Conservation (phyloP, 1,140 invertebrate species). For the Aricia agestis region DNA sequence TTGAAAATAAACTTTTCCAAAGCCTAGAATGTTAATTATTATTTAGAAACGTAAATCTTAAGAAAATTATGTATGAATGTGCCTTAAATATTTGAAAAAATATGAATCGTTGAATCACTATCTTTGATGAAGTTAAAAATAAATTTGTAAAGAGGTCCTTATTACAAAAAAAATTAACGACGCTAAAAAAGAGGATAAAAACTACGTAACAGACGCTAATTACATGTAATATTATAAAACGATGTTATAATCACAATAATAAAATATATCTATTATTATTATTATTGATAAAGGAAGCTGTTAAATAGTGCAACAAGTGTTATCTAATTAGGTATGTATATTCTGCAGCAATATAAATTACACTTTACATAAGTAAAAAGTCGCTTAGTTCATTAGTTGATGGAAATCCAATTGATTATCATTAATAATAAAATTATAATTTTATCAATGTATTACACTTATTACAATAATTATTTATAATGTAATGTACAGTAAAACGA, state of each 20-base stretch:
- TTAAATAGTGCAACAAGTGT: background rate
- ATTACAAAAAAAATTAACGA: background rate
- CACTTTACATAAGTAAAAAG: background rate
- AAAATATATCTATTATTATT: background rate
- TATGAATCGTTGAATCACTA: background rate
- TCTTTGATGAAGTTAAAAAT: background rate
- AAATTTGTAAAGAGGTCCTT: background rate
- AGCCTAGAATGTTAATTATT: conserved; percentile 19
- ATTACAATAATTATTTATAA: too few relatives aligned
- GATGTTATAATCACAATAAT: background rate
- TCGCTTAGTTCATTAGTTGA: background rate
- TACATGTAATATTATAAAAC: background rate
- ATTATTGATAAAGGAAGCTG: background rate
- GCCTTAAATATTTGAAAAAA: conserved; percentile 8
- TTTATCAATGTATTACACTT: too few relatives aligned
- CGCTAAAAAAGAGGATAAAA: background rate
- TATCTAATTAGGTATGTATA: background rate
- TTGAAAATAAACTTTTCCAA: conserved; percentile 18
- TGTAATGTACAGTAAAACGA: too few relatives aligned
- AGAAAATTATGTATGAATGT: conserved; percentile 18
- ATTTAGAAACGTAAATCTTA: background rate
- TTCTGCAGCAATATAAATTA: background rate
- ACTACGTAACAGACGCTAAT: background rate
- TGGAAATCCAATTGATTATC: background rate
- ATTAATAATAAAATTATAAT: too few relatives aligned